phyloP scores from a whole-genome alignment of 2,888 invertebrate genomes.

The Gryllus longicercus region DNA sequence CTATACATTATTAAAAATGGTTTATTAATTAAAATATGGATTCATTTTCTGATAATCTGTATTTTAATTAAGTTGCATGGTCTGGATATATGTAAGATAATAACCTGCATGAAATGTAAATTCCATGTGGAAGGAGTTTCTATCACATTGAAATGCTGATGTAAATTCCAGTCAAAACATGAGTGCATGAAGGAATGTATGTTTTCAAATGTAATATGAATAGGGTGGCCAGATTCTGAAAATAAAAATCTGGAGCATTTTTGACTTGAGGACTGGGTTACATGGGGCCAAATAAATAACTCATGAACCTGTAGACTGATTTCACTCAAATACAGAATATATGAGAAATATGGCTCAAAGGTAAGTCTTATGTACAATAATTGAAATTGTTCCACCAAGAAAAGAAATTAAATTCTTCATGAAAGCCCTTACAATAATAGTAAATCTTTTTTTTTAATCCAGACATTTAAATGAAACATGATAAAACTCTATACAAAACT shows the following conservation, averaged over 20 bases:
- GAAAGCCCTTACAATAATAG: too few relatives aligned
- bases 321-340: conserved; percentile 11
- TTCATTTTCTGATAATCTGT: too few relatives aligned
- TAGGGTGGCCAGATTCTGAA: conserved; percentile 17
- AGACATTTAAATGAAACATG: too few relatives aligned
- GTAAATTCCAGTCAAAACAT: not conserved
- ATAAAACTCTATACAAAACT: too few relatives aligned
- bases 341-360: not conserved
- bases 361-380: conserved; percentile 17
- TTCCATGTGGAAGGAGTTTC: not conserved
- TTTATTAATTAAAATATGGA: too few relatives aligned
- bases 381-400: not conserved
- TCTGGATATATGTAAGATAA: too few relatives aligned
- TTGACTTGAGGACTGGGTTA: conserved; percentile 17
- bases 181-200: not conserved
- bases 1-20: too few relatives aligned
- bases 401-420: too few relatives aligned
- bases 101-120: too few relatives aligned
- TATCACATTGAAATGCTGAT: not conserved
- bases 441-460: too few relatives aligned
- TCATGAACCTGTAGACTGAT: conserved; percentile 17
- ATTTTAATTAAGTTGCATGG: too few relatives aligned
- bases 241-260: conserved; percentile 8
- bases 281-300: conserved; percentile 17
- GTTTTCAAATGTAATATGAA: not conserved